phyloP scores from a whole-genome alignment of 2,888 invertebrate genomes.

The Epinotia nisella region DNA sequence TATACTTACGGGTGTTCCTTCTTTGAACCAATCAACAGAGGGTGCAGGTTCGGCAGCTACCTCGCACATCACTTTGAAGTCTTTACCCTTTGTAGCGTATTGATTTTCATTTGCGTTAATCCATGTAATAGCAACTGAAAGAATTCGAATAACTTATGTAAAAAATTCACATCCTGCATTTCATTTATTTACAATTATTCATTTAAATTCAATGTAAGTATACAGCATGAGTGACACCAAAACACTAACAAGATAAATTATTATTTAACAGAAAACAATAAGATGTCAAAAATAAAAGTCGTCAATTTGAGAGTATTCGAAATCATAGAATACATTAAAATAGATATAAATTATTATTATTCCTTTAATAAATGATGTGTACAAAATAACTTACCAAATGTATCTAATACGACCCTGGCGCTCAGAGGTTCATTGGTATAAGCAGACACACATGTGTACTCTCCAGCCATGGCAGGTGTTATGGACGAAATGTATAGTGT shows the following conservation, averaged over 20 bases:
- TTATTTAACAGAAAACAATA: no score
- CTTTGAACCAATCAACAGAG: conserved; percentile 93
- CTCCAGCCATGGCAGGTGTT: conserved; percentile 90
- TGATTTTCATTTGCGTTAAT: conserved; percentile 93
- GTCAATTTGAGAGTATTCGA: no score
- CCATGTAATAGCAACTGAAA: conserved; percentile 93
- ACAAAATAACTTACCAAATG: conserved; percentile 81
- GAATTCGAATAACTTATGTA: neutral
- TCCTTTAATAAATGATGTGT: no score
- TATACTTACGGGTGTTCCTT: conserved; percentile 87
- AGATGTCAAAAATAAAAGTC: no score
- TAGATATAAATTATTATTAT: no score
- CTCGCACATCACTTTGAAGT: conserved; percentile 92
- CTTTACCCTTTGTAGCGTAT: conserved; percentile 90
- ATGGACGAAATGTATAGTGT: conserved; percentile 90
- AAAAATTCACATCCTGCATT: no score
- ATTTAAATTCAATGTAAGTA: no score
- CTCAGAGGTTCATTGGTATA: conserved; percentile 89
- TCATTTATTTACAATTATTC: no score
- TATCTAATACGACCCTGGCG: conserved; percentile 88
- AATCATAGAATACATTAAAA: no score
- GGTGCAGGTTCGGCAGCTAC: conserved; percentile 94
- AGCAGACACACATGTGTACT: conserved; percentile 92
- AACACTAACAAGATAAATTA: no score
- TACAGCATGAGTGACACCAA: no score